These are phyloP conservation scores for Nycticryphes semicollaris DNA, from an alignment of 2,113 vertebrate species.

Conservation along the genomic window DNA sequence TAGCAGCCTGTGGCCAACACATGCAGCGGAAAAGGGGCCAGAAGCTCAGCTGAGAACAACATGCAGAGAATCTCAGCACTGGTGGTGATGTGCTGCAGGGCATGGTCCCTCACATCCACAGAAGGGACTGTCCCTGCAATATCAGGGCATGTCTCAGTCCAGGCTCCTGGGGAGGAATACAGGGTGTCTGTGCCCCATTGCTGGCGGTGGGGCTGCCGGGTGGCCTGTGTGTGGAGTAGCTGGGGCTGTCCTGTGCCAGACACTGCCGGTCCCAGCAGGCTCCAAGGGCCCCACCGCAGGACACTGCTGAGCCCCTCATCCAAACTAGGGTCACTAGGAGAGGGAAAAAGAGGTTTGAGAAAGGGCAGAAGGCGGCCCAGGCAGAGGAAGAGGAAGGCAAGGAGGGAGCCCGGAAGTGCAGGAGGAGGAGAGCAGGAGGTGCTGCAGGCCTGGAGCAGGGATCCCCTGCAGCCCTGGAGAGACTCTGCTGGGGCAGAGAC, in stretches of 20 bases:
- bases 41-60: background rate
- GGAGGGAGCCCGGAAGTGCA: no score
- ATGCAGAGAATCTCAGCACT: background rate
- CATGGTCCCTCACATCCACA: background rate
- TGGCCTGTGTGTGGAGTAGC: fast-evolving
- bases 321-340: no score
- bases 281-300: background rate
- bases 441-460: background rate
- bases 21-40: background rate
- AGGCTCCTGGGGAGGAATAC: background rate
- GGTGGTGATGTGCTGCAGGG: background rate
- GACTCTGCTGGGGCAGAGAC: no score
- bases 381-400: background rate
- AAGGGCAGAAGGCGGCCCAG: no score
- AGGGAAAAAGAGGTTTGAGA: no score
- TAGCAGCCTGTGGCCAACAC: fast-evolving
- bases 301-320: background rate
- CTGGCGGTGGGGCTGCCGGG: no score
- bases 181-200: fast-evolving
- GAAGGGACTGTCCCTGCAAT: background rate
- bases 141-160: background rate
- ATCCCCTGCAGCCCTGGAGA: no score
- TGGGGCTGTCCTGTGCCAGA: background rate
- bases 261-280: background rate
- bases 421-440: background rate